Evolutionary conservation across 2,888 invertebrate species (phyloP).

Genomic region (Autographa gamma): DNA sequence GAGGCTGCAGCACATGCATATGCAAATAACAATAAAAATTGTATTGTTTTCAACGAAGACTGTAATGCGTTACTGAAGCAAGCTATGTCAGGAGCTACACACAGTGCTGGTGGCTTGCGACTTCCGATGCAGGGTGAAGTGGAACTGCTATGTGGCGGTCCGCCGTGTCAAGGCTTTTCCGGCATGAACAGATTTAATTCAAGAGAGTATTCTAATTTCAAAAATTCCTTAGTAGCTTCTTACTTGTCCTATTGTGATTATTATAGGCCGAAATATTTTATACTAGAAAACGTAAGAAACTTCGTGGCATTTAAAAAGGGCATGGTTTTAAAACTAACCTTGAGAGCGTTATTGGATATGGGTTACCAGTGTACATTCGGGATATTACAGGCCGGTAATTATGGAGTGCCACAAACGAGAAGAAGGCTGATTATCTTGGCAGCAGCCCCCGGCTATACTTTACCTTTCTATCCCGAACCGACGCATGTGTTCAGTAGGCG

Average conservation of each 20-base stretch:
- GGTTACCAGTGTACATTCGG: slow-evolving; percentile 96
- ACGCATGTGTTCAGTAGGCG: slow-evolving; percentile 92
- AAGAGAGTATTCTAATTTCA: slow-evolving; percentile 94
- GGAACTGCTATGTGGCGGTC: slow-evolving; percentile 95
- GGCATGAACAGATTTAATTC: slow-evolving; percentile 97
- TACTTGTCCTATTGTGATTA: slow-evolving; percentile 95
- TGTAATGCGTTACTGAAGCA: slow-evolving; percentile 92
- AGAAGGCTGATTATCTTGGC: slow-evolving; percentile 94
- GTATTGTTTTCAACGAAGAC: slow-evolving; percentile 94
- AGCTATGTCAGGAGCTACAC: slow-evolving; percentile 90
- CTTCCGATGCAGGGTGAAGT: slow-evolving; percentile 94
- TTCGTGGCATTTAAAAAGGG: slow-evolving; percentile 95
- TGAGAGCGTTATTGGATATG: slow-evolving; percentile 93
- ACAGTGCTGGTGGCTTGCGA: slow-evolving; percentile 84
- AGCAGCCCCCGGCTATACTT: slow-evolving; percentile 93
- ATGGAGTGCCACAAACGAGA: slow-evolving; percentile 95
- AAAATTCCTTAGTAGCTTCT: slow-evolving; percentile 95
- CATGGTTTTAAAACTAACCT: slow-evolving; percentile 94
- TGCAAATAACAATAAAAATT: slow-evolving; percentile 92
- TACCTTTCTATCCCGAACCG: slow-evolving; percentile 94
- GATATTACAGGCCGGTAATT: slow-evolving; percentile 95
- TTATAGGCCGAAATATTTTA: slow-evolving; percentile 94
- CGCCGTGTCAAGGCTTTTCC: slow-evolving; percentile 96
- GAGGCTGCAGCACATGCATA: slow-evolving; percentile 94
- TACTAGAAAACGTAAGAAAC: slow-evolving; percentile 95